Evolutionary conservation across 2,113 vertebrate species (phyloP).

Genomic region (Crypturellus undulatus): DNA sequence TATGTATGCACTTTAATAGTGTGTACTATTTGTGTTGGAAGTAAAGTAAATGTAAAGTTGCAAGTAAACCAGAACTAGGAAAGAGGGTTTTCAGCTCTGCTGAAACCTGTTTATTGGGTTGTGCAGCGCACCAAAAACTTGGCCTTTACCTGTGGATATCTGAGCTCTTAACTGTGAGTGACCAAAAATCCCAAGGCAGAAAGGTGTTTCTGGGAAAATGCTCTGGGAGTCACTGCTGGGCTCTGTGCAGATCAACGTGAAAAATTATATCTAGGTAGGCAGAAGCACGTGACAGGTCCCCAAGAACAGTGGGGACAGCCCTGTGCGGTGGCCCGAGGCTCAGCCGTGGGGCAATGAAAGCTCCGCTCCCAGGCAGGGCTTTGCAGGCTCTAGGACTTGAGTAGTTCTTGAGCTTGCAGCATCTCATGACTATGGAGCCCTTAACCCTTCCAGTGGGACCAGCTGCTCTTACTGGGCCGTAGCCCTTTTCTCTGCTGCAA

Average conservation of each 20-base stretch:
- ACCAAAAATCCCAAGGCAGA: neutral
- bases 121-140: neutral
- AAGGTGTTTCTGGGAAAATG: neutral
- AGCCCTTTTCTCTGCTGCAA: neutral
- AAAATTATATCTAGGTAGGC: fast-evolving
- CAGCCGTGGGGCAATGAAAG: neutral
- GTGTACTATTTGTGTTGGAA: fast-evolving
- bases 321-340: too few relatives aligned
- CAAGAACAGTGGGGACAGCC: neutral
- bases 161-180: fast-evolving
- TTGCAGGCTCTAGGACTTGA: neutral
- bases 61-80: neutral
- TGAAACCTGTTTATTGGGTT: too few relatives aligned
- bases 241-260: neutral
- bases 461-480: neutral
- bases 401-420: fast-evolving
- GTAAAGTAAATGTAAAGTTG: neutral
- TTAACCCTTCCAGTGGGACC: neutral
- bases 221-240: neutral
- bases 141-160: neutral
- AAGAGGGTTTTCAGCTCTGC: neutral
- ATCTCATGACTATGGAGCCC: neutral
- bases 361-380: neutral
- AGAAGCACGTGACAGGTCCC: fast-evolving
- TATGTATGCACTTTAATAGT: fast-evolving